Conservation (phyloP, 2,113 vertebrate genomes). For the Passer montanus region DNA sequence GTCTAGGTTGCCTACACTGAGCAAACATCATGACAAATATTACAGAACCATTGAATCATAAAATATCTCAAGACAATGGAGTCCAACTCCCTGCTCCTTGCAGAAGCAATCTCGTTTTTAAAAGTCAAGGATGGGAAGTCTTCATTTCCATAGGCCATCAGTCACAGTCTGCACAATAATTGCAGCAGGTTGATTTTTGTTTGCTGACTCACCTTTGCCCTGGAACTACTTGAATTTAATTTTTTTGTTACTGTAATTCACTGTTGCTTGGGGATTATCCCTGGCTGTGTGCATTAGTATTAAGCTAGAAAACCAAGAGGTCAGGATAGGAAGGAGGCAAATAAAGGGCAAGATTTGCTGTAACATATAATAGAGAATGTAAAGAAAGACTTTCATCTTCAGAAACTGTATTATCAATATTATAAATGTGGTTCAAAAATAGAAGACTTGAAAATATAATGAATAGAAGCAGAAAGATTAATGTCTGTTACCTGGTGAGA, state of each 20-base stretch:
- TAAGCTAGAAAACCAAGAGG: neutral
- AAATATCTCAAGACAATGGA: neutral
- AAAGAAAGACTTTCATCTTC: neutral
- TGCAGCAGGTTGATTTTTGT: neutral
- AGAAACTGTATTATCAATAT: neutral
- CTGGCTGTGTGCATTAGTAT: neutral
- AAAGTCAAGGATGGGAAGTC: neutral
- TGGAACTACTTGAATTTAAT: neutral
- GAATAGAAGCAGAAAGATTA: neutral
- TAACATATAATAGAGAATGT: neutral
- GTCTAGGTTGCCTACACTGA: neutral
- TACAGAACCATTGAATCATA: neutral
- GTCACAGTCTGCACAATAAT: neutral
- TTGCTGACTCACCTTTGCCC: slow-evolving; percentile 1
- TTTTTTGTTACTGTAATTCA: slow-evolving; percentile 14
- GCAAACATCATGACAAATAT: neutral
- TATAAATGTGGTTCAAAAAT: neutral
- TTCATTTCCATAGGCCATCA: neutral
- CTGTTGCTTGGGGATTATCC: slow-evolving; percentile 2
- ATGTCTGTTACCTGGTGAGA: neutral
- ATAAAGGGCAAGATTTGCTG: neutral
- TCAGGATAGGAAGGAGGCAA: neutral
- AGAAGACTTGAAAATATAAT: neutral
- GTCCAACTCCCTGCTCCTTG: neutral
- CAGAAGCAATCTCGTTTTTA: neutral